Base-by-base conservation (phyloP, 2,113 vertebrate species). In the Urocolius indicus region DNA sequence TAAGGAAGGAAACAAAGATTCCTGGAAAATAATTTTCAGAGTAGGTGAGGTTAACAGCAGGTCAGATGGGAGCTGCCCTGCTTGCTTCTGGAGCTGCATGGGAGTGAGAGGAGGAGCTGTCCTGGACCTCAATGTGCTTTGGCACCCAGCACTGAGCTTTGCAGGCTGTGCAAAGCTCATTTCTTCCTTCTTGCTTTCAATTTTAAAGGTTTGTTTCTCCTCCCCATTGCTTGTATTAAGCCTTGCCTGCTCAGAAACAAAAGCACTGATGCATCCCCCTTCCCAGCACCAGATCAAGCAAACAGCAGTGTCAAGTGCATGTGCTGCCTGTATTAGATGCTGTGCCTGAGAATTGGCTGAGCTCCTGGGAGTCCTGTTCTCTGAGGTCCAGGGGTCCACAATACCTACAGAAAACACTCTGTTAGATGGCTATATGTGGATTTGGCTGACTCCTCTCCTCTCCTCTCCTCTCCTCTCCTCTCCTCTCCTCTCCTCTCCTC, bases 351-450 rank as follows among this genome's bases (percentile, higher is more conserved):
- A 48, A 48, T 0, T 1, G 38, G 29, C 27, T 59, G 57, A 75
- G 15, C 11, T 55, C 34, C 59, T 36, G 29, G 0, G 0, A 3
- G 17, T 58, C 21, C 21, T 68, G 38, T 78, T 21, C 59, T 63
- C 24, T 13, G 15, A 45, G 29, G 15, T 55, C 36, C 27, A n/a
- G 15, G 66, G 24, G 9, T 61, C n/a, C 27, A 43, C 62, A 41
- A 4, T 51, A 8, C 6, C 32, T 57, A 13, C 1, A 3, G 61
- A 79, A 62, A 62, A 8, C 26, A 51, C 30, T 1, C 0, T 0
- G 9, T n/a, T 32, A n/a, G 29, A 9, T 29, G n/a, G 13, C 43
- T 59, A 29, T 24, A 20, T 52, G 49, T 6, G 18, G 62, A 32
- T 81, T 71, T 49, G 54, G 19, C 22, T 55, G 52, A 6, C 6